These are phyloP conservation scores for Gallirallus australis DNA, from an alignment of 2,797 vertebrate genomes.

Conservation along the genomic window DNA sequence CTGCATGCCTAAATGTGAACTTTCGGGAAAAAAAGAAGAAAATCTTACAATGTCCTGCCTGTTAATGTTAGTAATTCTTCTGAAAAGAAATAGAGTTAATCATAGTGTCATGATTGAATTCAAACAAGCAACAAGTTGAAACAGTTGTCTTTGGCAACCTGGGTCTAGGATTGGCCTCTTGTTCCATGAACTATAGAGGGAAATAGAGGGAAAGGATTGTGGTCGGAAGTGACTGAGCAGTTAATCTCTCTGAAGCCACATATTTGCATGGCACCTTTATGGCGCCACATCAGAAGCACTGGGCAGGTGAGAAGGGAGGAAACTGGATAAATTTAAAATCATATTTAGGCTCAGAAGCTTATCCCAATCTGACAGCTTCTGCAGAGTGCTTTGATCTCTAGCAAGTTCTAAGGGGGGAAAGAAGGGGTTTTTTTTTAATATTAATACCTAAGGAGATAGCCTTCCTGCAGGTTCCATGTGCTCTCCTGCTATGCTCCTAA, in stretches of 20 bases:
- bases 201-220: neutral
- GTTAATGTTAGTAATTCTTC: neutral
- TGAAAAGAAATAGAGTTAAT: neutral
- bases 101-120: neutral
- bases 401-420: neutral
- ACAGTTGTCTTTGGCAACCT: neutral
- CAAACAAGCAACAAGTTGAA: neutral
- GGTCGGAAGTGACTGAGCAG: neutral
- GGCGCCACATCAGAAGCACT: neutral
- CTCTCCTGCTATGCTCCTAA: neutral
- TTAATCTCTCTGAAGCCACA: neutral
- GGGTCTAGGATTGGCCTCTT: neutral
- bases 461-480: neutral
- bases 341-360: neutral
- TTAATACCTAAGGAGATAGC: neutral
- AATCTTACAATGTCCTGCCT: neutral
- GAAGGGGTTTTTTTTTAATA: accelerated
- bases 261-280: neutral
- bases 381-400: neutral
- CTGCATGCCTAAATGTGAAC: neutral
- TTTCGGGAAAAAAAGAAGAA: neutral
- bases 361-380: neutral
- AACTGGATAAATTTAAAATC: neutral
- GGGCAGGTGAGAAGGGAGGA: neutral
- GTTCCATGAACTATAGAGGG: neutral